phyloP scores from a whole-genome alignment of 2,888 invertebrate species.

The Drosophila suboccidentalis region DNA sequence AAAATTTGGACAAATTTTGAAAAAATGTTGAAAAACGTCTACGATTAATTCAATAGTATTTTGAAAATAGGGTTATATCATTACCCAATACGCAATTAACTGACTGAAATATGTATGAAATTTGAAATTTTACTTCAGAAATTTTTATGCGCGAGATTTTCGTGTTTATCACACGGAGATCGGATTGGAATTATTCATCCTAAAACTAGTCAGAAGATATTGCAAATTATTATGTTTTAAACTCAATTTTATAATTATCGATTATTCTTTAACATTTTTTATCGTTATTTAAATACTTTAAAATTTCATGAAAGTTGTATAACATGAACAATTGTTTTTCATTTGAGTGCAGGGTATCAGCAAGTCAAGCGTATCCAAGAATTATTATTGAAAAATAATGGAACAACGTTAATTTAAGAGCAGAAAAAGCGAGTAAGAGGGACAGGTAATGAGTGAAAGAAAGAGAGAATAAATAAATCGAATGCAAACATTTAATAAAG shows the following conservation, averaged over 20 bases:
- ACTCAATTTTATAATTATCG: neutral
- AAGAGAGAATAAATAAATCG: neutral
- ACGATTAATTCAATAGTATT: neutral
- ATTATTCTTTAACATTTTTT: neutral
- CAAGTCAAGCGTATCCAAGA: neutral
- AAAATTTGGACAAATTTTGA: neutral
- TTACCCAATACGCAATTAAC: no score
- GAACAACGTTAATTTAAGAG: neutral
- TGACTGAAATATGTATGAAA: no score
- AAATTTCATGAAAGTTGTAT: neutral
- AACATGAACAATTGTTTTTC: neutral
- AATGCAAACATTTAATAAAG: slow-evolving; percentile 22
- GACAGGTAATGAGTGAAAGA: neutral
- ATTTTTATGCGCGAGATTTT: no score
- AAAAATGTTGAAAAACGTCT: neutral
- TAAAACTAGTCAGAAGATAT: no score
- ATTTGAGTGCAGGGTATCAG: neutral
- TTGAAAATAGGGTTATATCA: neutral
- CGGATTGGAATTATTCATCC: no score
- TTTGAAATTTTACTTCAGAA: no score
- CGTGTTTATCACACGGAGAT: no score
- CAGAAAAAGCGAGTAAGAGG: no score
- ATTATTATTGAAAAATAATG: neutral
- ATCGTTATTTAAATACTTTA: neutral
- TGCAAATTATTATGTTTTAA: no score